Conservation (phyloP, 2,888 invertebrate species). For the Elmis aenea region DNA sequence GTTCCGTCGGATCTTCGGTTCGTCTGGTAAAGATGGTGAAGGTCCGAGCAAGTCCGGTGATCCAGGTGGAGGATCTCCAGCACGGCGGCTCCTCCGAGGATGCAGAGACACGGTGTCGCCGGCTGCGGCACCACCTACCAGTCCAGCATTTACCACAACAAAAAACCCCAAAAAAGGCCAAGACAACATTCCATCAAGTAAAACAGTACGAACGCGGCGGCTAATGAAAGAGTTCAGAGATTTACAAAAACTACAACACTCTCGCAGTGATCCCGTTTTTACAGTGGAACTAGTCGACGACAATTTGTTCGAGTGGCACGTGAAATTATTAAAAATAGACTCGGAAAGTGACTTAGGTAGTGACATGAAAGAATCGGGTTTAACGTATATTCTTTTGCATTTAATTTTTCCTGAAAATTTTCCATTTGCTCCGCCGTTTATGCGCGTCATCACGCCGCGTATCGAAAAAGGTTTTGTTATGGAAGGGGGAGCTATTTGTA, state of each 20-base stretch:
- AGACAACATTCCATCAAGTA: conserved; percentile 50
- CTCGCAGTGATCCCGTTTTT: conserved; percentile 67
- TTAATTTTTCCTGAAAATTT: conserved; percentile 83
- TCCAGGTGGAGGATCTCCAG: conserved; percentile 48
- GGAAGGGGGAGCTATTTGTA: conserved; percentile 87
- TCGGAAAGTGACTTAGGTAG: conserved; percentile 77
- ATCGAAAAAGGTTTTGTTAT: conserved; percentile 77
- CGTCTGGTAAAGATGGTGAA: conserved; percentile 63
- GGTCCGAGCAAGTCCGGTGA: conserved; percentile 53
- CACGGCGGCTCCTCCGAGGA: conserved; percentile 39
- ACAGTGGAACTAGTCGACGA: conserved; percentile 82
- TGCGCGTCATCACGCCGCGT: conserved; percentile 58
- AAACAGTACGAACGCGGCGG: conserved; percentile 66
- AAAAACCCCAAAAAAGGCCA: conserved; percentile 33
- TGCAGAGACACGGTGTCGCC: conserved; percentile 44
- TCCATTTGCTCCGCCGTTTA: conserved; percentile 83
- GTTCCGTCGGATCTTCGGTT: conserved; percentile 71
- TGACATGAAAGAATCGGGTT: conserved; percentile 73
- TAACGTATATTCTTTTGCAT: conserved; percentile 71
- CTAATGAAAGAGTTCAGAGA: conserved; percentile 84
- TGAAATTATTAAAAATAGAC: conserved; percentile 74
- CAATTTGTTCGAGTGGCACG: conserved; percentile 85
- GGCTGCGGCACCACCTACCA: conserved; percentile 44
- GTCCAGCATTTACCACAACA: conserved; percentile 48
- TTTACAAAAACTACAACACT: conserved; percentile 68